These are phyloP conservation scores for Cygnus atratus DNA, from an alignment of 2,113 vertebrate genomes.

Conservation along the genomic window DNA sequence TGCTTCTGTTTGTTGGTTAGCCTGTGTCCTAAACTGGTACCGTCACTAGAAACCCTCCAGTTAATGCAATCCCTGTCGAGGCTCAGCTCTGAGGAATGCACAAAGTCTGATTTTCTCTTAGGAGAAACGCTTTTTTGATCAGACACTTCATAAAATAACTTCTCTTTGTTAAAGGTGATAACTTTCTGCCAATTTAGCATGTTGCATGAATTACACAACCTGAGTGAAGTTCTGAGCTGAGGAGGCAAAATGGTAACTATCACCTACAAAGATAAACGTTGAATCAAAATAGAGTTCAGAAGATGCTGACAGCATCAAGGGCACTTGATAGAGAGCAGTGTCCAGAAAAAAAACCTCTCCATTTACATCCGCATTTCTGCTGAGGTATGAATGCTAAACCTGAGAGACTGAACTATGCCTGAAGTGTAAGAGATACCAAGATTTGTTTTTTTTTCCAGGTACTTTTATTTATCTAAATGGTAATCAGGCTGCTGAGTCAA, in stretches of 20 bases:
- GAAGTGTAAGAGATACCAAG: background rate
- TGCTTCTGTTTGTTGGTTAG: background rate
- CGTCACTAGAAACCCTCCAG: background rate
- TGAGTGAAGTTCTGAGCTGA: background rate
- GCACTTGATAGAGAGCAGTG: background rate
- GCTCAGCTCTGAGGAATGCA: background rate
- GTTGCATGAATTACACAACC: accelerated
- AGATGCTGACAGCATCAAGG: background rate
- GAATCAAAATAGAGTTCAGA: background rate
- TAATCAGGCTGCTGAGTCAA: background rate
- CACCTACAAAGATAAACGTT: background rate
- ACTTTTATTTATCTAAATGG: background rate
- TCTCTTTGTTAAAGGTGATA: background rate
- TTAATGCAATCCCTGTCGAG: background rate
- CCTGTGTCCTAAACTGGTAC: background rate
- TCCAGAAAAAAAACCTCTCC: background rate
- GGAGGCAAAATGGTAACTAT: background rate
- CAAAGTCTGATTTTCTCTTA: background rate
- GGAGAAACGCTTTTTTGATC: background rate
- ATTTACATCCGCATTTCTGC: background rate
- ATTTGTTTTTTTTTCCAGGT: background rate
- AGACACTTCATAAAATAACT: background rate
- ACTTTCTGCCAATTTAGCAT: background rate
- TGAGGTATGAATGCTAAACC: background rate
- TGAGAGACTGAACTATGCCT: background rate